These are phyloP conservation scores for Murina feae DNA, from an alignment of 2,113 vertebrate genomes.

Conservation along the genomic window DNA sequence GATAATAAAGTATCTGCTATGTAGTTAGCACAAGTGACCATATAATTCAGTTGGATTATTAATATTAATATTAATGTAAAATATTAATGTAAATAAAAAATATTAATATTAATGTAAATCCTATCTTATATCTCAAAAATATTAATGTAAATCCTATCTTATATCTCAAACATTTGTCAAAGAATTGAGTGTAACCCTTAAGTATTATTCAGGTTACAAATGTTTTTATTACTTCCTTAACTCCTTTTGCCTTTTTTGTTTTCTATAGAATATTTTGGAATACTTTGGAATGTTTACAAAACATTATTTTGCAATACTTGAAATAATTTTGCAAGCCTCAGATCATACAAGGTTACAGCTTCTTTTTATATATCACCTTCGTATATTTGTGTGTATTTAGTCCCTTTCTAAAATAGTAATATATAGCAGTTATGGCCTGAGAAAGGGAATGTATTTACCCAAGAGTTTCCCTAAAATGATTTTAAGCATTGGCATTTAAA, in stretches of 20 bases:
- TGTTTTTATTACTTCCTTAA: not conserved
- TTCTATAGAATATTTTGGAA: not conserved
- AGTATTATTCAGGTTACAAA: not conserved
- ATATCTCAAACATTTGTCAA: not conserved
- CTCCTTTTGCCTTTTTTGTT: not conserved
- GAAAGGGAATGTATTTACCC: not conserved
- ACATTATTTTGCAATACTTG: not conserved
- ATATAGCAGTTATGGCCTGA: not conserved
- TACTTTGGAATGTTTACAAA: not conserved
- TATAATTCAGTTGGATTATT: not conserved
- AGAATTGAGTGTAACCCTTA: not conserved
- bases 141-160: not conserved
- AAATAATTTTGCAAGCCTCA: conserved; percentile 1
- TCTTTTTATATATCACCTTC: not conserved
- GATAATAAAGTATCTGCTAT: not conserved
- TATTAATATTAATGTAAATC: not conserved
- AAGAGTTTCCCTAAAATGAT: not conserved
- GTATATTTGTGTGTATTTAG: not conserved
- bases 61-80: not conserved
- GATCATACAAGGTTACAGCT: not conserved
- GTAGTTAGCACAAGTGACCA: not conserved
- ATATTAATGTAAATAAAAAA: not conserved
- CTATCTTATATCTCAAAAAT: not conserved
- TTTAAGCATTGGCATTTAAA: not conserved
- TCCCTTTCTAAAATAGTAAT: not conserved